Conservation (phyloP, 2,797 vertebrate species). For the Tamandua tetradactyla region DNA sequence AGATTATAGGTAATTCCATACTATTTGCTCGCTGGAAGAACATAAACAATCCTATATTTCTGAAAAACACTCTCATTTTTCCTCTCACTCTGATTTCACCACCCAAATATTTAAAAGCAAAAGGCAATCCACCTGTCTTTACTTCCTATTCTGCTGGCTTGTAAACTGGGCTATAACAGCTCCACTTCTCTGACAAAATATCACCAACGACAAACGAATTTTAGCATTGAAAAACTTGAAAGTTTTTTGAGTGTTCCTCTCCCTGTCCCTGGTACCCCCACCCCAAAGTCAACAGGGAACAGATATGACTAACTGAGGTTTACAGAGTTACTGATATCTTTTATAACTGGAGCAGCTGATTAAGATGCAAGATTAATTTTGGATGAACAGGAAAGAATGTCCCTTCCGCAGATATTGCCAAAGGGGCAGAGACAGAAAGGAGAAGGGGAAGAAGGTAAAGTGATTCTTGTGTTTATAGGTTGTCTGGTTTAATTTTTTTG, state of each 20-base stretch:
- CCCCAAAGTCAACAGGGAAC: not conserved
- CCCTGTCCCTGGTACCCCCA: not conserved
- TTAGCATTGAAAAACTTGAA: rapidly evolving
- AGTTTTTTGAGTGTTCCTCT: not conserved
- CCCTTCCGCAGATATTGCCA: conserved; percentile 71
- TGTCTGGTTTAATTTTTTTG: not conserved
- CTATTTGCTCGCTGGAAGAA: not conserved
- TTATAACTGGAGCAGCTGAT: conserved; percentile 30
- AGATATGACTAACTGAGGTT: rapidly evolving
- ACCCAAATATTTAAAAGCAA: not conserved
- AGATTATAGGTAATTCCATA: not conserved
- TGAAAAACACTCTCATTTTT: not conserved
- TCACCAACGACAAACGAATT: too few species aligned
- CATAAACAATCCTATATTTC: rapidly evolving
- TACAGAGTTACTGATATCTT: rapidly evolving
- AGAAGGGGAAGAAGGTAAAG: conserved; percentile 79
- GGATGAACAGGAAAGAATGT: conserved; percentile 40
- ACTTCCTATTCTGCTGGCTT: not conserved
- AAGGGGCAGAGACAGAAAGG: not conserved
- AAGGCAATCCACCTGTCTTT: rapidly evolving
- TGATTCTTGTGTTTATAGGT: rapidly evolving
- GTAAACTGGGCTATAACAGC: rapidly evolving
- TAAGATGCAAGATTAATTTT: conserved; percentile 38
- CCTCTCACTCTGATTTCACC: not conserved
- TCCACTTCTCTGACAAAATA: not conserved